Evolutionary conservation across 2,113 vertebrate species (phyloP).

Genomic region (Conger conger): DNA sequence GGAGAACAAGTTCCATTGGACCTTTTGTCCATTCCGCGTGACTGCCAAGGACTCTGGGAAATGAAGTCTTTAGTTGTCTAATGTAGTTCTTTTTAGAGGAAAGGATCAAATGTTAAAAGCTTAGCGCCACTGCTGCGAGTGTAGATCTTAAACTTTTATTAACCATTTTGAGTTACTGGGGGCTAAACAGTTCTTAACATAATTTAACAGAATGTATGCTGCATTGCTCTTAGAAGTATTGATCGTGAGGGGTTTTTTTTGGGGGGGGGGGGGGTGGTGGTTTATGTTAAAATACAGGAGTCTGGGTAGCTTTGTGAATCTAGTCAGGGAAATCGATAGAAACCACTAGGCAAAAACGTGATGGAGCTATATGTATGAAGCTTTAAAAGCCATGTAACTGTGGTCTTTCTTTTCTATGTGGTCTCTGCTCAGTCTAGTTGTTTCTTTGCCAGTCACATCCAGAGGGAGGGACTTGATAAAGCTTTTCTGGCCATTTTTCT

Average conservation of each 20-base stretch:
- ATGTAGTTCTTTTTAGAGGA: neutral
- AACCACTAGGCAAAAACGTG: conserved; percentile 20
- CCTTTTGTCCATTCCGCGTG: conserved; percentile 3
- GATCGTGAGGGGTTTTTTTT: no score
- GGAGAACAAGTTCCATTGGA: neutral
- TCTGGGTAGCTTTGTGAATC: conserved; percentile 6
- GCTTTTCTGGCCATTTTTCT: conserved; percentile 3
- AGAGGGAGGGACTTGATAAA: neutral
- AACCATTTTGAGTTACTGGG: conserved; percentile 2
- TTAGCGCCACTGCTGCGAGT: neutral
- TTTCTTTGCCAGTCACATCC: neutral
- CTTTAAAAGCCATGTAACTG: conserved; percentile 5
- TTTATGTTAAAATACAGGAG: neutral
- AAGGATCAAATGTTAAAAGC: neutral
- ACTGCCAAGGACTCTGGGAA: neutral
- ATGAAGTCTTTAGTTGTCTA: neutral
- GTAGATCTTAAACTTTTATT: neutral
- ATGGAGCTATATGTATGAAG: conserved; percentile 2
- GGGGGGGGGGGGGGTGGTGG: neutral
- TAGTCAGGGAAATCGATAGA: conserved; percentile 15
- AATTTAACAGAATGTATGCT: neutral
- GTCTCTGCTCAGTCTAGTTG: neutral
- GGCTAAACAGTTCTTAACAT: neutral
- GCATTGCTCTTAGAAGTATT: neutral
- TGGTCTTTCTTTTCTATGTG: conserved; percentile 16